phyloP scores from a whole-genome alignment of 2,888 invertebrate species.

The Spatulosminthurus flaviceps region DNA sequence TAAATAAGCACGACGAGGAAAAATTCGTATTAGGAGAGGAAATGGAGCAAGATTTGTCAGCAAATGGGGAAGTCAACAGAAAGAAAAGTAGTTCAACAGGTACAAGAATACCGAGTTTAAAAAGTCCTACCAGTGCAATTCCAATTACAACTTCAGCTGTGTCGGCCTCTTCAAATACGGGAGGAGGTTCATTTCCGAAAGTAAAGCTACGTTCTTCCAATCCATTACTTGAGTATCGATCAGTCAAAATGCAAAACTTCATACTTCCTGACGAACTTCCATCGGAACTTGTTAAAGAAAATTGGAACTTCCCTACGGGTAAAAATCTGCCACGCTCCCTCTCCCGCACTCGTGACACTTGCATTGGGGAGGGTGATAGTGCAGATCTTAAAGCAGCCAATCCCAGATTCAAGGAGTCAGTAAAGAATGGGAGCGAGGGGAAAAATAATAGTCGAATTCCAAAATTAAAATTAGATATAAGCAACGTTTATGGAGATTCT shows the following conservation, averaged over 20 bases:
- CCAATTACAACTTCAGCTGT: neutral
- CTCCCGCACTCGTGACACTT: conserved; percentile 61
- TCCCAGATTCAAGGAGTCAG: conserved; percentile 32
- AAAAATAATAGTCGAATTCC: conserved; percentile 30
- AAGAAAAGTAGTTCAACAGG: neutral
- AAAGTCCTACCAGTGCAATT: conserved; percentile 34
- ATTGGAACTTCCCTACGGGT: conserved; percentile 63
- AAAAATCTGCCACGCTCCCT: conserved; percentile 63
- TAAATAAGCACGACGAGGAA: neutral
- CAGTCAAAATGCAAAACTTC: conserved; percentile 47
- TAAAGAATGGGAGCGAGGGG: conserved; percentile 15
- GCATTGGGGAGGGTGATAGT: conserved; percentile 56
- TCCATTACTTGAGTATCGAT: conserved; percentile 40
- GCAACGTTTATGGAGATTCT: conserved; percentile 57
- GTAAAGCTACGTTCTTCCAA: conserved; percentile 40
- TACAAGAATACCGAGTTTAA: conserved; percentile 32
- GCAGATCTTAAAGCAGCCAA: conserved; percentile 32
- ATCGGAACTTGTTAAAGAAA: conserved; percentile 51
- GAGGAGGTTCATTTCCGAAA: conserved; percentile 50
- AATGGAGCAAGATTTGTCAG: neutral
- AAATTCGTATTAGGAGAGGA: neutral
- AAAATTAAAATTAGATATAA: conserved; percentile 47
- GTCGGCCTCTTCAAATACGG: neutral
- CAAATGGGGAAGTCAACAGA: neutral
- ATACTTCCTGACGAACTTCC: conserved; percentile 41